Evolutionary conservation across 2,797 vertebrate genomes (phyloP).

Genomic region (Hoplostethus mediterraneus): DNA sequence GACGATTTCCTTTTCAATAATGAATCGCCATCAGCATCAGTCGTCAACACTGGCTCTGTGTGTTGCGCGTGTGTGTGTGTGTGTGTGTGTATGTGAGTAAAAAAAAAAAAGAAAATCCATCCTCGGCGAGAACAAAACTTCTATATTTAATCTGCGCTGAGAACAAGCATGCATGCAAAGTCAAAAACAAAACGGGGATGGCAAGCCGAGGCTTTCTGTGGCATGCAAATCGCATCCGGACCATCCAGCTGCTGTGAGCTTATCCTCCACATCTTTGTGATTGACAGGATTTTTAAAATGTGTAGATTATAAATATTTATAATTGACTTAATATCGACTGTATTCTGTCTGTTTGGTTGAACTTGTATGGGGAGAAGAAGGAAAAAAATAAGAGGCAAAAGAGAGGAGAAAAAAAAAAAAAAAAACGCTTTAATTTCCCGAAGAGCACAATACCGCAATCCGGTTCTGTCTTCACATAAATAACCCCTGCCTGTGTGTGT

Average conservation of each 20-base stretch:
- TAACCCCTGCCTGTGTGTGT: conserved; percentile 49
- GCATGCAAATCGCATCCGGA: conserved; percentile 86
- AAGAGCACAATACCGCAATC: conserved; percentile 59
- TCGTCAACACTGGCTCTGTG: conserved; percentile 79
- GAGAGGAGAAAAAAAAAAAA: conserved; percentile 62
- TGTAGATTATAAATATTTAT: conserved; percentile 90
- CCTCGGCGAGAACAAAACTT: conserved; percentile 86
- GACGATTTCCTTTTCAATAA: conserved; percentile 88
- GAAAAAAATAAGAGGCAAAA: conserved; percentile 57
- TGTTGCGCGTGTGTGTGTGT: conserved; percentile 45
- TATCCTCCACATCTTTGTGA: conserved; percentile 82
- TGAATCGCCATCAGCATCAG: conserved; percentile 85
- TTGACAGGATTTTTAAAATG: conserved; percentile 86
- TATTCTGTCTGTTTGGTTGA: conserved; percentile 85
- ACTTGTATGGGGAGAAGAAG: conserved; percentile 67
- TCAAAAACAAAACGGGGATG: conserved; percentile 84
- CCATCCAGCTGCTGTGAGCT: conserved; percentile 79
- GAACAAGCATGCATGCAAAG: conserved; percentile 84
- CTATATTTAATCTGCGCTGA: conserved; percentile 88
- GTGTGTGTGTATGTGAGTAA: conserved; percentile 27
- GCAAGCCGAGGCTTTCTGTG: conserved; percentile 80
- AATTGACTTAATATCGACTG: conserved; percentile 87
- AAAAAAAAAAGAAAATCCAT: conserved; percentile 58
- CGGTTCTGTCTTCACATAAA: conserved; percentile 70
- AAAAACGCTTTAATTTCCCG: conserved; percentile 63